These are phyloP conservation scores for Stegodyphus mimosarum DNA, from an alignment of 1,140 invertebrate species.

Conservation along the genomic window DNA sequence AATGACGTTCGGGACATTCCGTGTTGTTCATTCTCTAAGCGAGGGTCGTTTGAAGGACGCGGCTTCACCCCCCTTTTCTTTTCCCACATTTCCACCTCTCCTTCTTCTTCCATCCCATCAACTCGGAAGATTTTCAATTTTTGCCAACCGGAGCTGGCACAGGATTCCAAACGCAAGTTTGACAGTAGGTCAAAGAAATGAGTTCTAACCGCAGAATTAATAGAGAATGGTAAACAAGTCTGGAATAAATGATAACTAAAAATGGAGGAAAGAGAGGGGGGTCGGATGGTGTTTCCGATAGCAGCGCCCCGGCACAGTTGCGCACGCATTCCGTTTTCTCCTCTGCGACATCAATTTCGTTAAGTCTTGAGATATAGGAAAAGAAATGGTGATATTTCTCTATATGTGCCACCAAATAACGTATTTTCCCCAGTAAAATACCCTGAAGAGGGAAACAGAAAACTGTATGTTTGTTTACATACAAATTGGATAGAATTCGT, in stretches of 20 bases:
- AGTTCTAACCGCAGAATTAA: conserved; percentile 17
- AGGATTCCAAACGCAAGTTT: not conserved
- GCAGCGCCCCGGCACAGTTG: conserved; percentile 38
- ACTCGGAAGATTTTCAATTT: not conserved
- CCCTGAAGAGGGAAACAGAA: too few relatives aligned
- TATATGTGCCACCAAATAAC: too few relatives aligned
- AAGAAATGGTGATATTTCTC: too few relatives aligned
- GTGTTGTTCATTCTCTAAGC: conserved; percentile 29
- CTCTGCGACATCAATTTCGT: conserved; percentile 41
- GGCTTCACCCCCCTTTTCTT: not conserved
- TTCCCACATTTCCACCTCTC: conserved; percentile 22
- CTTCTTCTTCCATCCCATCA: conserved; percentile 25
- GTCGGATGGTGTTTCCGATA: conserved; percentile 50
- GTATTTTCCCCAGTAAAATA: too few relatives aligned
- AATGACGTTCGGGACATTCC: conserved; percentile 36
- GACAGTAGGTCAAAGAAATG: not conserved
- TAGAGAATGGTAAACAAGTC: conserved; percentile 7
- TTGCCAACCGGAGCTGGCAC: not conserved
- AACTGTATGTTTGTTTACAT: too few relatives aligned
- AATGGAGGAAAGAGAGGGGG: not conserved
- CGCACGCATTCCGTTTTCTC: conserved; percentile 32
- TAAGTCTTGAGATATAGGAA: too few relatives aligned
- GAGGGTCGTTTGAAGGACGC: conserved; percentile 57
- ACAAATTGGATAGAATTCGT: too few relatives aligned
- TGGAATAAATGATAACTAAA: not conserved